Conservation (phyloP, 2,797 vertebrate genomes). For the Buceros bicornis region DNA sequence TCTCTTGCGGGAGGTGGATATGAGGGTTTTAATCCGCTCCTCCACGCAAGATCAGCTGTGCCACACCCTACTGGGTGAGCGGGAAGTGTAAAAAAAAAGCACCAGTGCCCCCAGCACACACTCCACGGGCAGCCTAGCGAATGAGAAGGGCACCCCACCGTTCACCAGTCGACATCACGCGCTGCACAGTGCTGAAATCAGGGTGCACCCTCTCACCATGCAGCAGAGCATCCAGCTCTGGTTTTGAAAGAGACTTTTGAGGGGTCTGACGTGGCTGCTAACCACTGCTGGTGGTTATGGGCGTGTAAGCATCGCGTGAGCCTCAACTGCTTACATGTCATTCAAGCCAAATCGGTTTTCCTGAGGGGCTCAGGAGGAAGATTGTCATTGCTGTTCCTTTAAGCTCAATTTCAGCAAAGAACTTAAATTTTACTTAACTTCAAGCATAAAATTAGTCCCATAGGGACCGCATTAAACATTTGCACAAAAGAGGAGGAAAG, state of each 20-base stretch:
- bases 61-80: not conserved
- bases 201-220: not conserved
- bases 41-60: not conserved
- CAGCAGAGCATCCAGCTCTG: not conserved
- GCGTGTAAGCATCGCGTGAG: not conserved
- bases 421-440: not conserved
- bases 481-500: not conserved
- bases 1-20: not conserved
- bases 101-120: not conserved
- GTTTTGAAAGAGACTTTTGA: not conserved
- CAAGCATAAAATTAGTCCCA: not conserved
- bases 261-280: not conserved
- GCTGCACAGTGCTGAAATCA: not conserved
- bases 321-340: not conserved
- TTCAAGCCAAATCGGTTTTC: not conserved
- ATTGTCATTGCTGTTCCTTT: not conserved
- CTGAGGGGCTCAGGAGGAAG: not conserved
- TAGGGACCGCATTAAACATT: not conserved
- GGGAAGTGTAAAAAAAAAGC: not conserved
- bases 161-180: not conserved
- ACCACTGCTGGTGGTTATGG: rapidly evolving
- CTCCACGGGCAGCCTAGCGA: not conserved
- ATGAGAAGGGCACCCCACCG: not conserved
- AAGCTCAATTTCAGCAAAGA: not conserved
- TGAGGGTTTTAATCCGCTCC: not conserved